Conservation (phyloP, 2,113 vertebrate species). For the Callopanchax toddi region DNA sequence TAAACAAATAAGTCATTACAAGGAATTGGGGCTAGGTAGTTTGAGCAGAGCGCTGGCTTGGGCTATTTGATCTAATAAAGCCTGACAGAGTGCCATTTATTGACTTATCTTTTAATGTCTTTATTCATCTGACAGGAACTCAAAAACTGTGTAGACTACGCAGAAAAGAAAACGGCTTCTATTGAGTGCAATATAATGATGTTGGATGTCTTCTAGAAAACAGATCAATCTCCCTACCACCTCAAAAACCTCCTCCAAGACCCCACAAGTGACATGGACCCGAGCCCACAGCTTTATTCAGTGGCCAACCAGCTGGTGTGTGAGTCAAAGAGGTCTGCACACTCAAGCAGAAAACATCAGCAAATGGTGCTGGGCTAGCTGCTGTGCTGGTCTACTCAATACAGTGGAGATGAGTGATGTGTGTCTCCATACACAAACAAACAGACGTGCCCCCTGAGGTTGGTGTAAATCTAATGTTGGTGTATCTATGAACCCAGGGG, state of each 20-base stretch:
- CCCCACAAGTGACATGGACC: constrained; percentile 98
- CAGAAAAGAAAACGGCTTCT: too few relatives aligned
- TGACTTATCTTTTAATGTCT: too few relatives aligned
- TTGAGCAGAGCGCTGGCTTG: background rate
- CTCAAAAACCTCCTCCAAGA: constrained; percentile 89
- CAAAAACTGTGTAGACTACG: too few relatives aligned
- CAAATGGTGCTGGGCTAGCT: constrained; percentile 72
- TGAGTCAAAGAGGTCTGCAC: constrained; percentile 89
- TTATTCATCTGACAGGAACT: too few relatives aligned
- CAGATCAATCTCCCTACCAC: constrained; percentile 23
- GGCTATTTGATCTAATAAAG: constrained; percentile 1
- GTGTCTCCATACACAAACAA: constrained; percentile 31
- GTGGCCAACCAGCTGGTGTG: constrained; percentile 94
- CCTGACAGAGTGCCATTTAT: constrained; percentile 68
- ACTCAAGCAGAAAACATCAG: constrained; percentile 87
- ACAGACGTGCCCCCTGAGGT: constrained; percentile 21
- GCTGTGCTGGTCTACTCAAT: constrained; percentile 48
- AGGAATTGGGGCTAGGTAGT: constrained; percentile 2
- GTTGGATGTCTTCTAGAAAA: too few relatives aligned
- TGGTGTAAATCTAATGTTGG: constrained; percentile 14
- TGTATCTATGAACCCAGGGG: constrained; percentile 10
- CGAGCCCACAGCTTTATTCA: constrained; percentile 91
- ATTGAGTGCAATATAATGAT: too few relatives aligned
- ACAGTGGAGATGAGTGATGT: constrained; percentile 43
- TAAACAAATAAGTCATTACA: constrained; percentile 49